phyloP scores from a whole-genome alignment of 30 jellyfish, hydroid and myxozoan genomes.

The Hydractinia echinata region DNA sequence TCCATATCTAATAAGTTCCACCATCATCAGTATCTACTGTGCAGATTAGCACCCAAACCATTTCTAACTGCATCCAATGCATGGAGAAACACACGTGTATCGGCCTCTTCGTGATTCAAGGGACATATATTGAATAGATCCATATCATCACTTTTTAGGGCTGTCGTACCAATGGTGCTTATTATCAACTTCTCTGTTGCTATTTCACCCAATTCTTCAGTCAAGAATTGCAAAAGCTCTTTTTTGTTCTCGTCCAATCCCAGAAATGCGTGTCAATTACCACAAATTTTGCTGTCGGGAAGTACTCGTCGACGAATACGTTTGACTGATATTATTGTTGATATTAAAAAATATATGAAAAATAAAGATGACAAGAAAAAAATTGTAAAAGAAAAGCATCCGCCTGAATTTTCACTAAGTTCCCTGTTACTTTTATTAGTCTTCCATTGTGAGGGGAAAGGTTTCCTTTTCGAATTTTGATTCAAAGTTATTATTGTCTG shows the following conservation, averaged over 20 bases:
- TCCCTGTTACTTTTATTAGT: no score
- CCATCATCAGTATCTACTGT: slow-evolving; percentile 5
- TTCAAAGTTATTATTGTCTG: no score
- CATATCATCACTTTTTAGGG: background rate
- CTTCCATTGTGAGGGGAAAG: no score
- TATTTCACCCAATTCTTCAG: background rate
- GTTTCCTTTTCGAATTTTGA: no score
- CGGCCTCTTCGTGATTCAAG: background rate
- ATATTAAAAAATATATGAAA: no score
- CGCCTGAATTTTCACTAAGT: no score
- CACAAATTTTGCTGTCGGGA: background rate
- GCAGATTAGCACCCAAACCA: background rate
- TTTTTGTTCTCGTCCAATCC: slow-evolving; percentile 1
- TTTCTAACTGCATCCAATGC: background rate
- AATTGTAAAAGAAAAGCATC: no score
- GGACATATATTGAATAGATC: background rate
- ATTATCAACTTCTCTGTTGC: background rate
- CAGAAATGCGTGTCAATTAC: background rate
- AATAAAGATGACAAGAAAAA: no score
- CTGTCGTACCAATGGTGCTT: slow-evolving; percentile 1
- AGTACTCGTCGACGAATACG: background rate
- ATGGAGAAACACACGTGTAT: background rate
- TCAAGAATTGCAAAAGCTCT: background rate
- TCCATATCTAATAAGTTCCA: background rate
- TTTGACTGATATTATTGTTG: no score